Percentiles rank a stretch among this genome's conserved stretches.
Evolutionary conservation across 2,888 invertebrate species (phyloP).

Genomic region (Lutraria lutraria): DNA sequence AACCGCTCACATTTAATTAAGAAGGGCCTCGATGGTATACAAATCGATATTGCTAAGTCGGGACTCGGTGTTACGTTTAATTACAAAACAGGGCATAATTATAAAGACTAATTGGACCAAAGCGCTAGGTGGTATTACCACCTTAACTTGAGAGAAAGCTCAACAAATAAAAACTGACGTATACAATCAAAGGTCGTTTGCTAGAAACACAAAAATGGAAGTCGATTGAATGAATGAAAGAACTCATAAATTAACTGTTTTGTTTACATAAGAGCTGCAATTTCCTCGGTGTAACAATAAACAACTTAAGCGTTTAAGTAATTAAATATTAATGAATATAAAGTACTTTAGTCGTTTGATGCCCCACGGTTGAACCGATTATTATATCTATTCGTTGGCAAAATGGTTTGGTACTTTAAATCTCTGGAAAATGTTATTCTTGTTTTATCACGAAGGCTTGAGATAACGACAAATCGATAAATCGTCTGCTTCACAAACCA

Average conservation of each 20-base stretch:
- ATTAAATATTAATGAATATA: not conserved
- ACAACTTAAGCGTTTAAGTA: not conserved
- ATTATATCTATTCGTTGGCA: not conserved
- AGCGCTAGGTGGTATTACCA: not conserved
- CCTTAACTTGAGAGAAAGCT: not conserved
- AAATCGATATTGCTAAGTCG: too few species aligned
- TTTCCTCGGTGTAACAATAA: not conserved
- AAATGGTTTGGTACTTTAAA: not conserved
- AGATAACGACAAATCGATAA: constrained; percentile 15
- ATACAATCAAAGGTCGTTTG: not conserved
- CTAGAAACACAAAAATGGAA: not conserved
- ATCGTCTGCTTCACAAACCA: constrained; percentile 1
- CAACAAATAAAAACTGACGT: not conserved
- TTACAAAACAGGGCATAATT: too few species aligned
- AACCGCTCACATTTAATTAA: too few species aligned
- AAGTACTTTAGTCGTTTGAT: not conserved
- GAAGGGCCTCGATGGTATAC: too few species aligned
- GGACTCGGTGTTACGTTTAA: too few species aligned
- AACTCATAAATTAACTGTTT: not conserved
- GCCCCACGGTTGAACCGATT: not conserved
- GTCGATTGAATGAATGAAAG: not conserved
- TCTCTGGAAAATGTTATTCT: not conserved
- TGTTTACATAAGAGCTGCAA: not conserved
- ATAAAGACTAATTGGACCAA: too few species aligned
- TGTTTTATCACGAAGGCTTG: not conserved